Conservation (phyloP, 1,140 invertebrate species). For the Matsumurasca onukii region DNA sequence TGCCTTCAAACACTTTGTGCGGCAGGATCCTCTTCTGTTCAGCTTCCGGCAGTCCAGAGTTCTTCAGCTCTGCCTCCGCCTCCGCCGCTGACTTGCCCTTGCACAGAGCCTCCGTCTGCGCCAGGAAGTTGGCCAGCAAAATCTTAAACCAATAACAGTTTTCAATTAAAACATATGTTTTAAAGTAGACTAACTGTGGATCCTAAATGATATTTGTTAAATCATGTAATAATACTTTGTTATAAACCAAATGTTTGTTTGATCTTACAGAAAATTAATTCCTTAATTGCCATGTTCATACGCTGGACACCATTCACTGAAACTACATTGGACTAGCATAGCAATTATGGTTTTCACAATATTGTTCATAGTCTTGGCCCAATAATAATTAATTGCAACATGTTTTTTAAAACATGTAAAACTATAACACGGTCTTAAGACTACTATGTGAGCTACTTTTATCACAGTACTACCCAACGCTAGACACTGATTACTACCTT, state of each 20-base stretch:
- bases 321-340: no score
- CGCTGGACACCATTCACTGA: no score
- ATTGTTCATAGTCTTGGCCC: no score
- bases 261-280: no score
- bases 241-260: no score
- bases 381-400: no score
- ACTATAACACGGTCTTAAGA: no score
- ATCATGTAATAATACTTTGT: no score
- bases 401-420: no score
- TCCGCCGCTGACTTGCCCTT: constrained; percentile 82
- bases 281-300: no score
- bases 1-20: constrained; percentile 97
- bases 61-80: constrained; percentile 72
- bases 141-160: constrained; percentile 61
- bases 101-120: constrained; percentile 98
- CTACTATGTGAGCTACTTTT: no score
- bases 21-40: constrained; percentile 81
- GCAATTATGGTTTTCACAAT: no score
- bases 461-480: background rate
- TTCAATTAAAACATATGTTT: background rate
- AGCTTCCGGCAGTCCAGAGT: constrained; percentile 67
- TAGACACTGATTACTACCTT: constrained; percentile 49
- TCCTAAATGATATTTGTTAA: background rate
- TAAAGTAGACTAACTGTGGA: constrained; percentile 1
- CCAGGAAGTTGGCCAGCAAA: constrained; percentile 95